Evolutionary conservation across 2,797 vertebrate genomes (phyloP).

Genomic region (Malacoraja senta): DNA sequence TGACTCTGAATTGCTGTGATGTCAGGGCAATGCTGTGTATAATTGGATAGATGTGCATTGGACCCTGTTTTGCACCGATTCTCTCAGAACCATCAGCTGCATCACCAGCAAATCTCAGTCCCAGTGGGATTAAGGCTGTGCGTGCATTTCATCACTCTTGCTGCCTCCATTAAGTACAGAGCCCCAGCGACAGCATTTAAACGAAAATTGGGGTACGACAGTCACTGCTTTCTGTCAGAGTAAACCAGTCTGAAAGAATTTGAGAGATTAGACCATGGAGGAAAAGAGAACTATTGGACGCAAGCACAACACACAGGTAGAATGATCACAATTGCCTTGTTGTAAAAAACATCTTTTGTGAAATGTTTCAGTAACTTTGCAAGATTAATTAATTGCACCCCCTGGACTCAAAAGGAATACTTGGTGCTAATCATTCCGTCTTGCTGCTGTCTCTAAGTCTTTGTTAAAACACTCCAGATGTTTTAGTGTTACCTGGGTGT

Average conservation of each 20-base stretch:
- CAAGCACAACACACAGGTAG: not conserved
- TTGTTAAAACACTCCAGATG: not conserved
- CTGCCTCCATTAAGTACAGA: not conserved
- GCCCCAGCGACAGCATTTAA: not conserved
- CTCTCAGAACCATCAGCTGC: not conserved
- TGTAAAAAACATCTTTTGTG: not conserved
- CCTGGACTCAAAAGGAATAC: not conserved
- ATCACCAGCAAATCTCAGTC: not conserved
- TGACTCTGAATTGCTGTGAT: not conserved
- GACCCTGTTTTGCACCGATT: not conserved
- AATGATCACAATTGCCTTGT: not conserved
- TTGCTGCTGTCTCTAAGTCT: not conserved
- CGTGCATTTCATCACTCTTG: not conserved
- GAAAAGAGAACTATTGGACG: not conserved
- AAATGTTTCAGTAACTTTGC: not conserved
- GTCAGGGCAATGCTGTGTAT: not conserved
- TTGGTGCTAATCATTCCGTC: not conserved
- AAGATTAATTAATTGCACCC: not conserved
- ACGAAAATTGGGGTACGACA: no score
- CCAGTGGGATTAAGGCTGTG: not conserved
- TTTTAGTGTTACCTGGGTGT: not conserved
- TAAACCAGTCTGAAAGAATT: not conserved
- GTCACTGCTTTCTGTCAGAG: not conserved
- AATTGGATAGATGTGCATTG: slow-evolving; percentile 21
- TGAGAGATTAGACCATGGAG: not conserved